phyloP scores from a whole-genome alignment of 2,113 vertebrate genomes.

The Bubo blakistoni region DNA sequence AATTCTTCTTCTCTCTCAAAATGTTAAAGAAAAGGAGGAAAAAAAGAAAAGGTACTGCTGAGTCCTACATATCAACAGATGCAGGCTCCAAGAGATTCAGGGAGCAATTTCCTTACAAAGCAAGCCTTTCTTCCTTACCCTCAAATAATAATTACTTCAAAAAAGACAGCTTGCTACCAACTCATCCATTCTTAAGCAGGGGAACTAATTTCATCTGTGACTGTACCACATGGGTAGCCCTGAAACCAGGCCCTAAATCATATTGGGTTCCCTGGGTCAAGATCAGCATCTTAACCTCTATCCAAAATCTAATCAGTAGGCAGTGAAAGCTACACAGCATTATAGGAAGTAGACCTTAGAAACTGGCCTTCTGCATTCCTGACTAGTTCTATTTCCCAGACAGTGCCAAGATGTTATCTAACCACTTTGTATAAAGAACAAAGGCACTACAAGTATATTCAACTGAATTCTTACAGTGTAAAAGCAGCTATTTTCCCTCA shows the following conservation, averaged over 20 bases:
- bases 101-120: background rate
- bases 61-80: background rate
- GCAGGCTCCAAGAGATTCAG: background rate
- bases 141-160: background rate
- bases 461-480: background rate
- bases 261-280: background rate
- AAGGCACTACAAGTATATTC: background rate
- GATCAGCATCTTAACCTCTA: background rate
- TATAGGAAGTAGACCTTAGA: background rate
- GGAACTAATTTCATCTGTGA: background rate
- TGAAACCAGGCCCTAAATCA: background rate
- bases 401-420: background rate
- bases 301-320: background rate
- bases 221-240: background rate
- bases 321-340: background rate
- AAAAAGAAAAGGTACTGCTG: background rate
- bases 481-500: background rate
- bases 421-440: background rate
- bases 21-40: background rate
- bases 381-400: background rate
- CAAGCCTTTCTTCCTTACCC: background rate
- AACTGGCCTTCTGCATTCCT: background rate
- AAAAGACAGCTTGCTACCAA: background rate
- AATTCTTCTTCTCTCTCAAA: background rate
- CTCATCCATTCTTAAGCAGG: background rate